Evolutionary conservation across 2,888 invertebrate species (phyloP).

Genomic region (Ormyrus labotus): DNA sequence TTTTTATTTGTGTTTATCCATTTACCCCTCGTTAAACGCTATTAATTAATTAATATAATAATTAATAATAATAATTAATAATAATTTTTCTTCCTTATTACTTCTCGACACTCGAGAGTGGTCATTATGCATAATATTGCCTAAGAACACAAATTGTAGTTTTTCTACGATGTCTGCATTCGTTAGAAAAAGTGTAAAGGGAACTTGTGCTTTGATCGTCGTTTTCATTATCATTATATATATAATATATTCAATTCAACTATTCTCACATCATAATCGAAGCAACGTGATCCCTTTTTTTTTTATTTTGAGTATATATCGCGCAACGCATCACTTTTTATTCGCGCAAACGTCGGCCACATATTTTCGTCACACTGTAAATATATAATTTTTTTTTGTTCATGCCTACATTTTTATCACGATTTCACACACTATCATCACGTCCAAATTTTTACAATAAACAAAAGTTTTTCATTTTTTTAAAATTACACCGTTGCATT

Average conservation of each 20-base stretch:
- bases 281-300: conserved; percentile 38
- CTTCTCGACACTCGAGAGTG: conserved; percentile 45
- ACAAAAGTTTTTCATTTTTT: background rate
- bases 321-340: conserved; percentile 30
- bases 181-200: conserved; percentile 67
- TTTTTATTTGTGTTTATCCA: conserved; percentile 59
- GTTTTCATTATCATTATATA: conserved; percentile 37
- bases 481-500: background rate
- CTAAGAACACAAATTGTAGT: conserved; percentile 59
- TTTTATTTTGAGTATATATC: conserved; percentile 37
- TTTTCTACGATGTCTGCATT: conserved; percentile 58
- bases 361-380: conserved; percentile 21
- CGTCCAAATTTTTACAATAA: background rate
- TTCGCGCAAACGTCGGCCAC: conserved; percentile 32
- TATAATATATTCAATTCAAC: conserved; percentile 52
- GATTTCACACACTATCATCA: no score
- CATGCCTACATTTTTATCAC: conserved; percentile 29
- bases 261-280: conserved; percentile 50
- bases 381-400: conserved; percentile 26
- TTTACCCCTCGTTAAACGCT: conserved; percentile 58
- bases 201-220: conserved; percentile 63
- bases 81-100: conserved; percentile 46
- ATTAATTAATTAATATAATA: conserved; percentile 56
- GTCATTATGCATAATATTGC: conserved; percentile 57
- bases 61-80: conserved; percentile 54